Percentiles rank a stretch among this genome's conserved stretches.
Conservation (phyloP, 1,140 invertebrate species). For the Leptinotarsa lineolata region DNA sequence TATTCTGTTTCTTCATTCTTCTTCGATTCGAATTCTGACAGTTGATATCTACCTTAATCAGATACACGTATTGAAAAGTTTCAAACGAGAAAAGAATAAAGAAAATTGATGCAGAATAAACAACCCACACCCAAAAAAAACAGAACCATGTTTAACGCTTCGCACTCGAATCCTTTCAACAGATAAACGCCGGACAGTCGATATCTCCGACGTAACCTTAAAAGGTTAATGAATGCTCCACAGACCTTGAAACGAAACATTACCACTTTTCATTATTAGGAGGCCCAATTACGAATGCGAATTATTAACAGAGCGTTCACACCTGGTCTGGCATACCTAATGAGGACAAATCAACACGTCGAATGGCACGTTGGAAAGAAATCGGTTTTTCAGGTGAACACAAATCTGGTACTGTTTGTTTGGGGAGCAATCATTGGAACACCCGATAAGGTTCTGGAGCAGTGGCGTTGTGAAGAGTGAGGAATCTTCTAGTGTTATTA, state of each 20-base stretch:
- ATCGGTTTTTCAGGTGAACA: not conserved
- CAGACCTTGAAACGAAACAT: constrained; percentile 46
- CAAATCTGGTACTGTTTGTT: not conserved
- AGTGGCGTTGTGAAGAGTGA: not conserved
- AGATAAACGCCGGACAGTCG: not conserved
- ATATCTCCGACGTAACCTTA: constrained; percentile 42
- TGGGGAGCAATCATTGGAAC: not conserved
- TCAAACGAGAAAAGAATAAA: too few relatives aligned
- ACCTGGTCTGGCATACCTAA: constrained; percentile 32
- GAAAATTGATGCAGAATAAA: too few relatives aligned
- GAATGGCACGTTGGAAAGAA: not conserved
- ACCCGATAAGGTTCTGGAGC: not conserved
- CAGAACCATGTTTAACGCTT: too few relatives aligned
- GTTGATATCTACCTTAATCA: too few relatives aligned
- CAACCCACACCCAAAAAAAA: too few relatives aligned
- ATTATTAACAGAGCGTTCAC: constrained; percentile 47
- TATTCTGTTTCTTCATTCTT: too few relatives aligned
- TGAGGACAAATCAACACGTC: constrained; percentile 19
- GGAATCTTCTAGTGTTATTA: not conserved
- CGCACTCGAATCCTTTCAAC: not conserved
- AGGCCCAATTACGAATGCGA: constrained; percentile 43
- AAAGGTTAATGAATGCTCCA: constrained; percentile 53
- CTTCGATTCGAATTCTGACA: too few relatives aligned
- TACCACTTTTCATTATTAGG: constrained; percentile 30
- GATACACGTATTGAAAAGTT: too few relatives aligned